Percentiles rank a stretch among this genome's conserved stretches.
Conservation (phyloP, 2,113 vertebrate species). For the Brachionichthys hirsutus region DNA sequence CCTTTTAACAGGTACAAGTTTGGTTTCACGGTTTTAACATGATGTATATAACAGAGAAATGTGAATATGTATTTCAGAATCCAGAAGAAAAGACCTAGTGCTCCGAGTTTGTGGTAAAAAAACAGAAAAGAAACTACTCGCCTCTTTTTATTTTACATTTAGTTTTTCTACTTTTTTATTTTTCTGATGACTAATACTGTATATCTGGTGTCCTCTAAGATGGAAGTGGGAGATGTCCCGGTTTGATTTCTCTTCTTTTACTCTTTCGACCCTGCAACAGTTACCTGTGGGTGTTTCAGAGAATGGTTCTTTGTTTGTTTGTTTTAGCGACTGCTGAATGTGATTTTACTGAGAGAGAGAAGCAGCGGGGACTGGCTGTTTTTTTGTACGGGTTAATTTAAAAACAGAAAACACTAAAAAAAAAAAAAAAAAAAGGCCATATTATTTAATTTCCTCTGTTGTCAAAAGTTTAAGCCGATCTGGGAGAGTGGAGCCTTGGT, state of each 20-base stretch:
- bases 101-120: conserved; percentile 77
- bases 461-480: conserved; percentile 76
- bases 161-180: conserved; percentile 54
- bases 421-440: conserved; percentile 74
- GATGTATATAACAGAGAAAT: conserved; percentile 80
- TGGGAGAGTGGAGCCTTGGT: conserved; percentile 80
- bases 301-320: conserved; percentile 67
- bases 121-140: conserved; percentile 60
- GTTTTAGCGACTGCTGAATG: conserved; percentile 83
- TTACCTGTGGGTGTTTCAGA: conserved; percentile 76
- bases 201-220: conserved; percentile 79
- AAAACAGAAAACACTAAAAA: no score
- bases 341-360: conserved; percentile 82
- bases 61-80: conserved; percentile 80
- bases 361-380: conserved; percentile 80
- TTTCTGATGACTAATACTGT: conserved; percentile 79
- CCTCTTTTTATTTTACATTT: conserved; percentile 68
- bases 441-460: conserved; percentile 82
- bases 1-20: conserved; percentile 71
- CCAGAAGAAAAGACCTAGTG: conserved; percentile 67
- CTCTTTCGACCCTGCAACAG: conserved; percentile 70
- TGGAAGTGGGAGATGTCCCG: conserved; percentile 71
- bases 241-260: conserved; percentile 60
- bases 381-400: conserved; percentile 83
- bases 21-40: conserved; percentile 66